phyloP scores from a whole-genome alignment of 1,140 invertebrate genomes.

The Eubasilissa regina region DNA sequence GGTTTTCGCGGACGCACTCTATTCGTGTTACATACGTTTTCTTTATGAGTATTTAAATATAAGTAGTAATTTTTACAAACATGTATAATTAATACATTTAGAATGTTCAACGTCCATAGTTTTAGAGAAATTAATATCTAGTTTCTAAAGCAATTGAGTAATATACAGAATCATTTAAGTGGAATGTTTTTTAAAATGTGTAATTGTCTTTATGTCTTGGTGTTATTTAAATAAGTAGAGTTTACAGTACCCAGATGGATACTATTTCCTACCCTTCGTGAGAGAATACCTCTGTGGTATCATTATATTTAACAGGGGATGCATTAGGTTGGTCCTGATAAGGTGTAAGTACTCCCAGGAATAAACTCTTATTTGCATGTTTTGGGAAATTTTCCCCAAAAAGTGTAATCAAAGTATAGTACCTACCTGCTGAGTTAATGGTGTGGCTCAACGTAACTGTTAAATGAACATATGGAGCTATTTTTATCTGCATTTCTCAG shows the following conservation, averaged over 20 bases:
- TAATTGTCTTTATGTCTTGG: neutral
- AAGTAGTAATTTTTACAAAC: too few relatives aligned
- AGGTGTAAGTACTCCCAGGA: conserved; percentile 30
- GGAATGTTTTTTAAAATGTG: too few relatives aligned
- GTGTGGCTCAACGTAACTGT: conserved; percentile 3
- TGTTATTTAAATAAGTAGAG: conserved; percentile 10
- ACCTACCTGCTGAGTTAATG: conserved; percentile 1
- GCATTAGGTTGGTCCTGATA: conserved; percentile 15
- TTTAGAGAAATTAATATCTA: too few relatives aligned
- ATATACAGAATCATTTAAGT: too few relatives aligned
- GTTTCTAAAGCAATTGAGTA: too few relatives aligned
- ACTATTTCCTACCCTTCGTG: neutral
- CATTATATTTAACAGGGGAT: conserved; percentile 29
- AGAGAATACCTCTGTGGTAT: neutral
- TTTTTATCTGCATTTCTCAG: conserved; percentile 2
- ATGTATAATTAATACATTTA: too few relatives aligned
- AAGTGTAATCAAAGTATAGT: conserved; percentile 21
- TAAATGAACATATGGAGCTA: conserved; percentile 18
- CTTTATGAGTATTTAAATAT: too few relatives aligned
- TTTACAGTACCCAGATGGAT: conserved; percentile 15
- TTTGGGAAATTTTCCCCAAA: conserved; percentile 19
- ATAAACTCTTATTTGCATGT: conserved; percentile 35
- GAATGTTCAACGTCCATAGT: too few relatives aligned
- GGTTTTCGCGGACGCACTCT: too few relatives aligned
- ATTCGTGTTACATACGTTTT: too few relatives aligned